These are phyloP conservation scores for Epizoanthus stellaris DNA, from an alignment of 92 coral and sea anemone genomes.

Conservation along the genomic window DNA sequence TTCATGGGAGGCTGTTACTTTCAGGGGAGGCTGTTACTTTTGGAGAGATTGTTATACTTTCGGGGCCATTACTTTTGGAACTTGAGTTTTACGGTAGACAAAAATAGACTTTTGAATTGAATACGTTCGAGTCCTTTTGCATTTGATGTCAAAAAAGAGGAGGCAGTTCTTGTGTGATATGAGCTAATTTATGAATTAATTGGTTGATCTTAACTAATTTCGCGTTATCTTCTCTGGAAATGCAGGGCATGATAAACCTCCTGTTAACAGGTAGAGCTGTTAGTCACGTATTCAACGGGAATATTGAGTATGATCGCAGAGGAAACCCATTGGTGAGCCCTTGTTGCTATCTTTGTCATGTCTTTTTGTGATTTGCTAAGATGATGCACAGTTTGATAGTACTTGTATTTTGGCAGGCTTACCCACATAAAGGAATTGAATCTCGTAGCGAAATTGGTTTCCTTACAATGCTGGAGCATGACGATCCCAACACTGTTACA, in stretches of 20 bases:
- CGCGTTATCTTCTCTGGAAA: neutral
- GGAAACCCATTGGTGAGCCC: conserved; percentile 72
- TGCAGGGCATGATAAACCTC: conserved; percentile 80
- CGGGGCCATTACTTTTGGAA: neutral
- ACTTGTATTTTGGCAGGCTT: conserved; percentile 46
- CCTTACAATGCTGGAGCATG: conserved; percentile 70
- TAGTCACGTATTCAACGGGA: conserved; percentile 71
- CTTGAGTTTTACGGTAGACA: too few relatives aligned
- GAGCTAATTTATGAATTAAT: too few relatives aligned
- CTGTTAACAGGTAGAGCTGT: conserved; percentile 81
- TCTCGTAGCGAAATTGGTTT: conserved; percentile 79
- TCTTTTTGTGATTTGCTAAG: neutral
- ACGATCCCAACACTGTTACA: conserved; percentile 47
- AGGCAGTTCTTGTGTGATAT: too few relatives aligned
- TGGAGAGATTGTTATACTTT: too few relatives aligned
- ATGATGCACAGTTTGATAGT: neutral
- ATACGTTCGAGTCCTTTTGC: too few relatives aligned
- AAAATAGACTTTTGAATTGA: too few relatives aligned
- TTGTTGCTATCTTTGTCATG: neutral
- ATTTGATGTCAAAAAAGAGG: too few relatives aligned
- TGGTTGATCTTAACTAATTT: neutral
- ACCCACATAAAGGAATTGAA: conserved; percentile 71
- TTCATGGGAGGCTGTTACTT: too few relatives aligned
- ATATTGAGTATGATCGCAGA: conserved; percentile 64
- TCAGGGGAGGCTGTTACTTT: too few relatives aligned